Conservation (phyloP, 2,113 vertebrate species). For the Oreochromis niloticus region DNA sequence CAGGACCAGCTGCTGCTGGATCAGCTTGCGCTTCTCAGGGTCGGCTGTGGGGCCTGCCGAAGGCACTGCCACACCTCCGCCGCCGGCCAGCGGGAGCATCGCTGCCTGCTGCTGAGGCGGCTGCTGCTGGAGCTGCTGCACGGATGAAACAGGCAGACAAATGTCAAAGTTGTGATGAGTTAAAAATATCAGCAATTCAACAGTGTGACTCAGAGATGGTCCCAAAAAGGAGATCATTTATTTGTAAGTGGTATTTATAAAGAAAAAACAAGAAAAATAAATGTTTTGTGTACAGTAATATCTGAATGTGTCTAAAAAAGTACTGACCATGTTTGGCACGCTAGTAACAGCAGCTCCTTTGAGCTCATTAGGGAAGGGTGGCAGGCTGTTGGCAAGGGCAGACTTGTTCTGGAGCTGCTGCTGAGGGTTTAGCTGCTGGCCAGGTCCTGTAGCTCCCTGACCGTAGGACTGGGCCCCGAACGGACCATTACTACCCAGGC, state of each 20-base stretch:
- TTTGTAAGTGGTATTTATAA: neutral
- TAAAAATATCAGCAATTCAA: neutral
- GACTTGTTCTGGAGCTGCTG: slow-evolving; percentile 88
- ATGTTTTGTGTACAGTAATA: neutral
- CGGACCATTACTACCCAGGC: slow-evolving; percentile 82
- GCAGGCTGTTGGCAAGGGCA: slow-evolving; percentile 84
- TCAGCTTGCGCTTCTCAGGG: slow-evolving; percentile 97
- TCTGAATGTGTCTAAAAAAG: neutral
- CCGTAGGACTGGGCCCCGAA: slow-evolving; percentile 84
- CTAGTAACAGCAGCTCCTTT: slow-evolving; percentile 82
- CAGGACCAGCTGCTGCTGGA: slow-evolving; percentile 98
- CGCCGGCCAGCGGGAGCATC: slow-evolving; percentile 74
- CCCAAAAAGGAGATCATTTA: neutral
- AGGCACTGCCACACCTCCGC: slow-evolving; percentile 80
- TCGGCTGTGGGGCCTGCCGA: slow-evolving; percentile 92
- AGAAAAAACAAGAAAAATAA: neutral
- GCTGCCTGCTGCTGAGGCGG: slow-evolving; percentile 78
- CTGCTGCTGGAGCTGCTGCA: slow-evolving; percentile 76
- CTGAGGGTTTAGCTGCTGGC: slow-evolving; percentile 82
- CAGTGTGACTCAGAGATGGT: neutral
- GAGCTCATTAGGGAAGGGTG: slow-evolving; percentile 86
- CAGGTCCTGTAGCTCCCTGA: slow-evolving; percentile 73
- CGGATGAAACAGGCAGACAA: neutral
- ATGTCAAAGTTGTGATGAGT: neutral
- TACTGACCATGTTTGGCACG: slow-evolving; percentile 91